Base-by-base conservation (phyloP, 2,888 invertebrate genomes). In the Lasius fuliginosus region DNA sequence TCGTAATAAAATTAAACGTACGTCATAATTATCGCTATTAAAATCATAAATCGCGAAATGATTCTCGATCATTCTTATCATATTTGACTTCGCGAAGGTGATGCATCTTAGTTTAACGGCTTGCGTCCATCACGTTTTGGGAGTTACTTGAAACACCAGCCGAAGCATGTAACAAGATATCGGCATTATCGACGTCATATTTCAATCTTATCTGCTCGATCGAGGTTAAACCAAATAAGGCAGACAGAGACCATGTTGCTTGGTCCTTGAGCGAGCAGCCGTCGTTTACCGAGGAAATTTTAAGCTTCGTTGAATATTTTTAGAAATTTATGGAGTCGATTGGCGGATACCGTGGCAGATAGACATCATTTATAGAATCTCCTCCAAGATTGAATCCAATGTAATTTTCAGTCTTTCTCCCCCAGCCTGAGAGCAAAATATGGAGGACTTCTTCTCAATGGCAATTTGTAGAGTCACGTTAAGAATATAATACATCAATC, bases 231-330 rank as follows among this genome's bases (percentile, higher is more conserved):
- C 36, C 69, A 64, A 83, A 83, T 71, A 79, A 60, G 67, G 69
- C 23, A 68, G 42, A 84, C 40, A 40, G 46, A 68, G 67, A 64
- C 82, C 30, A 46, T n/a, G 65, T 60, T 74, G 58, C 74, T 68
- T 30, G 56, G 58, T 46, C 27, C 49, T 23, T 23, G 40, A 74
- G 9, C 49, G 40, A 75, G n/a, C 64, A 42, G 49, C 64, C 65
- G 42, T 73, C 75, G 53, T 12, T 82, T 40, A 49, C 49, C 81
- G 40, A 46, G 68, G 62, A 85, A 64, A 83, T 85, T 85, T 83
- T 71, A 69, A 62, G 85, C 76, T 69, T 42, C 82, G 82, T 64
- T 71, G 83, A 83, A 71, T 71, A 83, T 75, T 85, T 81, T 75
- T 75, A 69, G 18, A 23, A 76, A 83, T 65, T 83, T 65, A 79